phyloP scores from a whole-genome alignment of 2,888 invertebrate species.

The Bellardia bayeri region DNA sequence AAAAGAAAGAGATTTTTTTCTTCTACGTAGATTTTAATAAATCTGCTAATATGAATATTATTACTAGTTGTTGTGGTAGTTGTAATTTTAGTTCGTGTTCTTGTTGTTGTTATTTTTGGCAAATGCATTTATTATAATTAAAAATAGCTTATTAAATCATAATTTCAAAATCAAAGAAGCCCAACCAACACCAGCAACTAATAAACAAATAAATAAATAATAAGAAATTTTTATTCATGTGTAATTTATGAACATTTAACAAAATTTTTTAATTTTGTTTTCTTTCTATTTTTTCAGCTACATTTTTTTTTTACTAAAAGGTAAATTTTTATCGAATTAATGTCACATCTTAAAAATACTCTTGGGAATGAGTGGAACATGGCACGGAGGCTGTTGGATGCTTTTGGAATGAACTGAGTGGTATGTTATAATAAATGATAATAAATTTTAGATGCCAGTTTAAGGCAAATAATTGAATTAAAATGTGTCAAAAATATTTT shows the following conservation, averaged over 20 bases:
- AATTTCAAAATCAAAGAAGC: conserved; percentile 79
- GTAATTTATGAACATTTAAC: conserved; percentile 61
- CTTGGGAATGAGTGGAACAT: too few relatives aligned
- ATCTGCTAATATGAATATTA: conserved; percentile 70
- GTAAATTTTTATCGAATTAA: conserved; percentile 35
- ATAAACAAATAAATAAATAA: conserved; percentile 79
- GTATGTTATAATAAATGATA: too few relatives aligned
- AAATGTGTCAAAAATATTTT: too few relatives aligned
- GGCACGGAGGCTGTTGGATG: too few relatives aligned
- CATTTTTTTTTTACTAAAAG: conserved; percentile 27
- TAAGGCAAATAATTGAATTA: too few relatives aligned
- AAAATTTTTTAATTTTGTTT: conserved; percentile 28
- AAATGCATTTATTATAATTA: conserved; percentile 75
- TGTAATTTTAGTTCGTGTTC: conserved; percentile 51
- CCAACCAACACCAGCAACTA: conserved; percentile 65
- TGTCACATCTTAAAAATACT: background rate
- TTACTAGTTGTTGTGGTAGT: conserved; percentile 55
- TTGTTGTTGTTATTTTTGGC: conserved; percentile 71
- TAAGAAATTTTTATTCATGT: conserved; percentile 58
- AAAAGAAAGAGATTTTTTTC: conserved; percentile 34
- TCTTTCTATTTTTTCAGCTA: background rate
- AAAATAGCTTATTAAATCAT: conserved; percentile 81
- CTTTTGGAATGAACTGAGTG: too few relatives aligned
- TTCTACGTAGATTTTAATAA: conserved; percentile 62
- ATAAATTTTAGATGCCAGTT: too few relatives aligned